A percentile compares a stretch with the other conserved stretches of the same genome.
phyloP scores from a whole-genome alignment of 2,113 vertebrate species.

The Quiscalus mexicanus region DNA sequence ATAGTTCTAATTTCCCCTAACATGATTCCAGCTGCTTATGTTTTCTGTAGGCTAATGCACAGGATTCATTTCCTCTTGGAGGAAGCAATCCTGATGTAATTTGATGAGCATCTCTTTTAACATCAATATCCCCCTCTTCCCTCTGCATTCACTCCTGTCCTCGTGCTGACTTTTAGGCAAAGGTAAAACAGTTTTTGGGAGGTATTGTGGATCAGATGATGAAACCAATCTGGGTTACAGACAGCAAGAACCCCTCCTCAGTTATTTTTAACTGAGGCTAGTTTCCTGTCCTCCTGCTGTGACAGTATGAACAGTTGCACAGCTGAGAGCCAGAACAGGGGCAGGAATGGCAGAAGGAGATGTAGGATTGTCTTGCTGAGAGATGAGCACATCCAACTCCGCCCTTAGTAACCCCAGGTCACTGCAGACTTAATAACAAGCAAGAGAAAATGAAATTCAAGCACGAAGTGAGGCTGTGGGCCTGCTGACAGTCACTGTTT shows the following conservation, averaged over 20 bases:
- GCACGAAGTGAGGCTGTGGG: not conserved
- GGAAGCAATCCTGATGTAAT: not conserved
- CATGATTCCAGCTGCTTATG: constrained; percentile 9
- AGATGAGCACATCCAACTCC: not conserved
- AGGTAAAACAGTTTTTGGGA: not conserved
- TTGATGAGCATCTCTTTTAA: not conserved
- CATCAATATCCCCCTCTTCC: not conserved
- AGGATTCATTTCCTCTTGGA: constrained; percentile 21
- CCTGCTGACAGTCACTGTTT: not conserved
- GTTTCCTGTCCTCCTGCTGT: not conserved
- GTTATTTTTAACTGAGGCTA: constrained; percentile 1
- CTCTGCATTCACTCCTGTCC: not conserved
- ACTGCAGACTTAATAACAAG: not conserved
- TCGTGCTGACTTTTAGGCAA: not conserved
- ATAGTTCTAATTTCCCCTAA: not conserved
- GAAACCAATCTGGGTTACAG: not conserved
- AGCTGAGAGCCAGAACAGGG: not conserved
- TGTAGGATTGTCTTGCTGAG: not conserved
- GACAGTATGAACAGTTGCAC: not conserved
- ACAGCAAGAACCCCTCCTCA: not conserved
- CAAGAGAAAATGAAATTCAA: not conserved
- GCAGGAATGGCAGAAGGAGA: not conserved
- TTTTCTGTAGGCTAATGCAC: constrained; percentile 46
- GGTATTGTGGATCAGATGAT: not conserved
- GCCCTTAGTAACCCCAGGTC: not conserved